Conservation (phyloP, 2,797 vertebrate species). For the Acridotheres tristis region DNA sequence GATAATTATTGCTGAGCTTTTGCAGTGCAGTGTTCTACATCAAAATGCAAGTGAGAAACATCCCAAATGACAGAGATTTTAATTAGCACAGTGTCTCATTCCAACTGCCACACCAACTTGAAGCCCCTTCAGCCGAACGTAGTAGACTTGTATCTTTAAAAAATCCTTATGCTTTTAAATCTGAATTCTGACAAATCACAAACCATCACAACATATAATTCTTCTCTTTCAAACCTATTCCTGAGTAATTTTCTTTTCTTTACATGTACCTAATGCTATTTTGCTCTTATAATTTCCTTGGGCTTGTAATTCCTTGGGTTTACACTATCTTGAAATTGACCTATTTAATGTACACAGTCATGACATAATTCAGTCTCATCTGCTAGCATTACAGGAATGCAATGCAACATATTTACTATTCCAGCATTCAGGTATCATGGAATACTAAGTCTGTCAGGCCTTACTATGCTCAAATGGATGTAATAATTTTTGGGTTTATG, state of each 20-base stretch:
- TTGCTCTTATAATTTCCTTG: background rate
- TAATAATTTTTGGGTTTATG: background rate
- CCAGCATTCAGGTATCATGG: background rate
- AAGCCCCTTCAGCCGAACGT: background rate
- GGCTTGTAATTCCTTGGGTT: background rate
- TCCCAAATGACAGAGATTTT: conserved; percentile 22
- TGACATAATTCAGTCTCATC: background rate
- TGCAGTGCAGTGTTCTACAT: background rate
- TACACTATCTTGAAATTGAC: background rate
- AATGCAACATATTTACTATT: background rate
- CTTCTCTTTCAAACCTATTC: background rate
- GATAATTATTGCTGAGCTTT: conserved; percentile 4
- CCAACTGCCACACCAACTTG: background rate
- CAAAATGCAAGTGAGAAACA: conserved; percentile 15
- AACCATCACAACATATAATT: background rate
- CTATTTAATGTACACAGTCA: background rate
- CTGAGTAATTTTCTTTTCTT: background rate
- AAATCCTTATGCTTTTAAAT: background rate
- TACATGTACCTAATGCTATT: background rate
- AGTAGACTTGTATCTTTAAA: background rate
- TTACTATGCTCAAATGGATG: background rate
- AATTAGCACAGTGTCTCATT: conserved; percentile 31
- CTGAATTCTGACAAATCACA: background rate
- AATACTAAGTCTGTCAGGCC: background rate
- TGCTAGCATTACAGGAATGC: background rate